phyloP scores from a whole-genome alignment of 1,140 invertebrate genomes.

The Tetramorium parvispinum region DNA sequence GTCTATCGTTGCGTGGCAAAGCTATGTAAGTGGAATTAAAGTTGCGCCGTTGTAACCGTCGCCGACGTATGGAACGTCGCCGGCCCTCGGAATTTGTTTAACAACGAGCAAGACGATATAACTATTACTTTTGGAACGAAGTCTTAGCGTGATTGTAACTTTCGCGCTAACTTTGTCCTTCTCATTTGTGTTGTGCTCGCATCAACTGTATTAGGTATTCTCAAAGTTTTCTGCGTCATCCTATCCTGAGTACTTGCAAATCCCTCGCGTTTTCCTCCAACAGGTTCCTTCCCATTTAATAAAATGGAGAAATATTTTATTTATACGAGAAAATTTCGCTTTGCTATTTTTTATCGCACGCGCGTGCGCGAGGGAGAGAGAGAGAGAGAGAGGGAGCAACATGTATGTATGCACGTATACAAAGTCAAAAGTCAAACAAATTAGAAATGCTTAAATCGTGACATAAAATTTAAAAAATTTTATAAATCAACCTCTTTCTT shows the following conservation, averaged over 20 bases:
- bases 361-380: no score
- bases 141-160: slow-evolving; percentile 39
- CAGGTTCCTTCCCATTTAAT: neutral
- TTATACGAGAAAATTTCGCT: neutral
- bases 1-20: slow-evolving; percentile 48
- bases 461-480: neutral
- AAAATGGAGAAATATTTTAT: slow-evolving; percentile 18
- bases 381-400: neutral
- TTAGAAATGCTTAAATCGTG: neutral
- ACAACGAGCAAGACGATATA: slow-evolving; percentile 37
- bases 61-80: slow-evolving; percentile 18
- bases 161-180: slow-evolving; percentile 17
- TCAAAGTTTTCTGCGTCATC: slow-evolving; percentile 23
- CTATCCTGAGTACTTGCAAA: slow-evolving; percentile 9
- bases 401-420: neutral
- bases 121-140: slow-evolving; percentile 29
- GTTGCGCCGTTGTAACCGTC: slow-evolving; percentile 37
- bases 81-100: slow-evolving; percentile 39
- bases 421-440: neutral
- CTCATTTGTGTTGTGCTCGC: slow-evolving; percentile 20
- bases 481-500: neutral
- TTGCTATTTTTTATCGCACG: neutral
- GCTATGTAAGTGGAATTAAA: slow-evolving; percentile 55
- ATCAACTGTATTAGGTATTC: slow-evolving; percentile 19
- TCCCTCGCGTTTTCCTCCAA: neutral